Evolutionary conservation across 2,797 vertebrate species (phyloP).

Genomic region (Coccyzus lansbergi): DNA sequence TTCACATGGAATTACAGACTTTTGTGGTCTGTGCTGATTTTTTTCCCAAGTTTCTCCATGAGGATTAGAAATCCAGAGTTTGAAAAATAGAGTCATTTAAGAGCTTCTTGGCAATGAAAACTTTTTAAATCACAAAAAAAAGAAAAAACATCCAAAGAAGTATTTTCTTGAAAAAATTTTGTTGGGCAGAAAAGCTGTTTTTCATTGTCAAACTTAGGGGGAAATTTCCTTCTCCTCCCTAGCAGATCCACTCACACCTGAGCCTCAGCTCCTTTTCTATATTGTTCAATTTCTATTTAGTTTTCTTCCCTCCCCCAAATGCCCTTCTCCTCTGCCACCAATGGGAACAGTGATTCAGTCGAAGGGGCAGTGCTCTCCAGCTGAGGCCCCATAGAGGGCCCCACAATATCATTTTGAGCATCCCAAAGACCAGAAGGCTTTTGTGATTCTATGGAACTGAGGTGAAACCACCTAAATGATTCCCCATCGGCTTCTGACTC

Average conservation of each 20-base stretch:
- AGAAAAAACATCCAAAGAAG: slow-evolving; percentile 1
- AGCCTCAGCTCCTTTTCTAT: background rate
- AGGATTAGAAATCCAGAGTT: background rate
- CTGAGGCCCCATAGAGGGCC: background rate
- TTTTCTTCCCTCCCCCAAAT: background rate
- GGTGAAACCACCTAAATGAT: fast-evolving
- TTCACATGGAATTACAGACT: background rate
- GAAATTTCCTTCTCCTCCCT: background rate
- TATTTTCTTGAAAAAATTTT: background rate
- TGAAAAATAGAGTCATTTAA: background rate
- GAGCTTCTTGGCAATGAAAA: background rate
- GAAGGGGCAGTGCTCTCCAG: fast-evolving
- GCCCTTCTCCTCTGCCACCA: fast-evolving
- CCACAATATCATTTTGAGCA: background rate
- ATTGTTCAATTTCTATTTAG: background rate
- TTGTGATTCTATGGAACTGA: fast-evolving
- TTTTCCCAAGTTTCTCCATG: background rate
- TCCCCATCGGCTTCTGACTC: background rate
- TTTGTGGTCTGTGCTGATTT: background rate
- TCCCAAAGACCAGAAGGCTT: fast-evolving
- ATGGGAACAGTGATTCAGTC: fast-evolving
- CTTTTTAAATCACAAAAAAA: background rate
- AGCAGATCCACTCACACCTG: background rate
- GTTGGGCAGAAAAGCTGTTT: background rate
- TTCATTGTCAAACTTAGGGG: background rate